Conservation (phyloP, 2,113 vertebrate genomes). For the Oncorhynchus mykiss region DNA sequence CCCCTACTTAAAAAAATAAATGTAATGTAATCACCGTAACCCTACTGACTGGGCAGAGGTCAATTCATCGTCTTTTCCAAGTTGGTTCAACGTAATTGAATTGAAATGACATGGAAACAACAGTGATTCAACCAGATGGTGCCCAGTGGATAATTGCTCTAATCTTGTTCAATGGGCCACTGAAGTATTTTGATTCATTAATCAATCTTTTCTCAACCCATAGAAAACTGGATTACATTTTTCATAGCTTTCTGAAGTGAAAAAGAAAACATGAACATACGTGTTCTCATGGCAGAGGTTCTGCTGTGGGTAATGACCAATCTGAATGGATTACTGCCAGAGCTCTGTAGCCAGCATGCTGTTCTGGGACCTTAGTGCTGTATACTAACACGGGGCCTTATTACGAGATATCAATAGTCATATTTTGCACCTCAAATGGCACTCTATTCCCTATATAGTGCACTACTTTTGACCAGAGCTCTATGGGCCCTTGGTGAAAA, state of each 20-base stretch:
- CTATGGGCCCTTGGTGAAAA: no score
- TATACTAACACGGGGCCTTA: slow-evolving; percentile 42
- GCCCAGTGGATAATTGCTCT: background rate
- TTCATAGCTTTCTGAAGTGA: slow-evolving; percentile 16
- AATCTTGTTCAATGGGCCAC: background rate
- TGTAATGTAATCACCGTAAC: no score
- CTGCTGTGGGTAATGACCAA: slow-evolving; percentile 11
- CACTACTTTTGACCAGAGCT: no score
- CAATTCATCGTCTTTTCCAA: no score
- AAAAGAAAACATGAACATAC: slow-evolving; percentile 37
- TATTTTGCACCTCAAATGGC: no score
- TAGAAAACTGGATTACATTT: slow-evolving; percentile 7
- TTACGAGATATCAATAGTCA: background rate
- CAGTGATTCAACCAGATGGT: no score
- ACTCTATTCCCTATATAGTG: no score
- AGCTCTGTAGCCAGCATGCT: background rate
- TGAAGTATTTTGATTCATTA: background rate
- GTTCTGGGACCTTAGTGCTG: background rate
- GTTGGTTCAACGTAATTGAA: no score
- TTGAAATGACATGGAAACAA: no score
- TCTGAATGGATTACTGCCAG: slow-evolving; percentile 34
- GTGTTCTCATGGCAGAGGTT: slow-evolving; percentile 15
- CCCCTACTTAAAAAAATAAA: no score
- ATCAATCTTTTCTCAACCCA: background rate
- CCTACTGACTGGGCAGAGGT: no score